These are phyloP conservation scores for Guaruba guarouba DNA, from an alignment of 2,113 vertebrate species.

Conservation along the genomic window DNA sequence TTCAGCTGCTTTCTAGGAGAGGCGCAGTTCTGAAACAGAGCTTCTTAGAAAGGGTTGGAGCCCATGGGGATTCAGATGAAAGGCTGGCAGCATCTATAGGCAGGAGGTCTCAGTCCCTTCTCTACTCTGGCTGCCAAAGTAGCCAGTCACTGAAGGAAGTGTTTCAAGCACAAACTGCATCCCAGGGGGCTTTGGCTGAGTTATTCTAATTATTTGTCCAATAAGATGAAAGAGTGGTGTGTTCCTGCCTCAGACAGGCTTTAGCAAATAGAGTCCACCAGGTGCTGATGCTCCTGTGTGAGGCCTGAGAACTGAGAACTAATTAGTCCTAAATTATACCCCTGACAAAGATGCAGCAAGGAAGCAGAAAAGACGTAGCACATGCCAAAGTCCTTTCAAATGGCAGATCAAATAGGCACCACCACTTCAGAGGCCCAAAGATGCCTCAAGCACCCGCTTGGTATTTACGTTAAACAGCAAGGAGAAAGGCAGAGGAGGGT, in stretches of 20 bases:
- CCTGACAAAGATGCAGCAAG: constrained; percentile 16
- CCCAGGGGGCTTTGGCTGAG: background rate
- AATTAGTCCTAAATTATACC: constrained; percentile 44
- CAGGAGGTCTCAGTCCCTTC: background rate
- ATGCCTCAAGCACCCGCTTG: background rate
- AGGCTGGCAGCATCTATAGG: background rate
- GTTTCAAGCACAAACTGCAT: background rate
- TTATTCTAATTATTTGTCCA: constrained; percentile 28
- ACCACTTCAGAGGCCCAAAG: constrained; percentile 14
- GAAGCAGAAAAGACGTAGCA: background rate
- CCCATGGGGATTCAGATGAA: background rate
- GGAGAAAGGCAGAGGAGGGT: background rate
- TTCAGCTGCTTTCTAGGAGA: background rate
- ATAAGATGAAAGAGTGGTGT: background rate
- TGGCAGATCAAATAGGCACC: background rate
- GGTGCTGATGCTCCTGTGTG: constrained; percentile 32
- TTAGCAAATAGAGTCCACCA: constrained; percentile 13
- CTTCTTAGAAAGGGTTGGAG: background rate
- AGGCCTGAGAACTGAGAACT: constrained; percentile 29
- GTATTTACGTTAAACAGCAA: constrained; percentile 17
- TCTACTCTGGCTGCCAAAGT: background rate
- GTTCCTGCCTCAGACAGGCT: background rate
- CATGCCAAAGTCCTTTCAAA: background rate
- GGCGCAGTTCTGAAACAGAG: background rate
- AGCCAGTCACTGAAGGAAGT: background rate